Evolutionary conservation across 2,888 invertebrate genomes (phyloP).

Genomic region (Epinotia brunnichana): DNA sequence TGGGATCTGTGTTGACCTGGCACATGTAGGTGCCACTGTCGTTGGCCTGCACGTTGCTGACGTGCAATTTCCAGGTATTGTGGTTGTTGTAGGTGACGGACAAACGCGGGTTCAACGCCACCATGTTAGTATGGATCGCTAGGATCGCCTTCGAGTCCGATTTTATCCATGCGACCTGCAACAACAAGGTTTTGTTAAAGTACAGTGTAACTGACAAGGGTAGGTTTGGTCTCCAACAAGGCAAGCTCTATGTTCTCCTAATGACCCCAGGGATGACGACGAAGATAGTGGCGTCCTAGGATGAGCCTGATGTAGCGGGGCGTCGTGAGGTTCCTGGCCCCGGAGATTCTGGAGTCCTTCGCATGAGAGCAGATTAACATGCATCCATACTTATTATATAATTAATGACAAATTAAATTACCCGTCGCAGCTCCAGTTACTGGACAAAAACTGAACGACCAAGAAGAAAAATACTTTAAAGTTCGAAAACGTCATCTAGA

Average conservation of each 20-base stretch:
- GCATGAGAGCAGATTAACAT: too few species aligned
- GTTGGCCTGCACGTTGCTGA: conserved; percentile 94
- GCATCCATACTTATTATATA: too few species aligned
- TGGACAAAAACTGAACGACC: too few species aligned
- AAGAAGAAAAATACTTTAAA: too few species aligned
- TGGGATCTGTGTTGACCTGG: conserved; percentile 96
- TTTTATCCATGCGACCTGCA: conserved; percentile 95
- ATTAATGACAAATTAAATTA: too few species aligned
- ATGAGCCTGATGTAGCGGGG: neutral
- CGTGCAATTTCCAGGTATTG: conserved; percentile 96
- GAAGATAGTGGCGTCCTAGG: neutral
- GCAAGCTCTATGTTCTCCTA: too few species aligned
- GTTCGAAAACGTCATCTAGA: neutral
- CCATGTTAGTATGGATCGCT: conserved; percentile 95
- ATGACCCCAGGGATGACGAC: neutral
- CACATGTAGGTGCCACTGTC: conserved; percentile 98
- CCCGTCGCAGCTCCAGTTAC: too few species aligned
- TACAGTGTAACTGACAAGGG: neutral
- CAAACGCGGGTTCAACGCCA: conserved; percentile 92
- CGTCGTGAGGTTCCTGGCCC: neutral
- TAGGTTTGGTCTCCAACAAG: neutral
- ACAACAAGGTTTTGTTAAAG: conserved; percentile 48
- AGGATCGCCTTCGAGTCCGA: conserved; percentile 95
- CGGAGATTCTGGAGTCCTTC: neutral
- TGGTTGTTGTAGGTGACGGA: conserved; percentile 96